Percentiles rank a stretch among this genome's conserved stretches.
Evolutionary conservation across 2,113 vertebrate species (phyloP).

Genomic region (Oncorhynchus nerka): DNA sequence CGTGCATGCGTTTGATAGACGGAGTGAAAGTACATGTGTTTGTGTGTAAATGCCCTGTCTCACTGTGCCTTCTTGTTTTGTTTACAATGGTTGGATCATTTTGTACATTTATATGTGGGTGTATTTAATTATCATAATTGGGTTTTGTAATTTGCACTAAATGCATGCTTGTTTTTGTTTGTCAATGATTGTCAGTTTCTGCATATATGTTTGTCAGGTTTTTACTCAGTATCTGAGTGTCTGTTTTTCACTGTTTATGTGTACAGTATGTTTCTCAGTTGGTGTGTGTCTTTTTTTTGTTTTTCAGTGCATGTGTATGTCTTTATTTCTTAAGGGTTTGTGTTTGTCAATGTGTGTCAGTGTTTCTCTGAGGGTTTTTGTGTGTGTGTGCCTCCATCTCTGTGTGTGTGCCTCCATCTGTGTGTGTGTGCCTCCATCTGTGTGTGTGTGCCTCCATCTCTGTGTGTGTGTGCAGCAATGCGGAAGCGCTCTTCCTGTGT

Average conservation of each 20-base stretch:
- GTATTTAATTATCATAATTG: too few relatives aligned
- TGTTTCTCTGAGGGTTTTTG: too few relatives aligned
- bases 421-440: constrained; percentile 17
- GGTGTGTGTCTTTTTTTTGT: too few relatives aligned
- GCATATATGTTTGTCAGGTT: neutral
- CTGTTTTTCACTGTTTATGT: neutral
- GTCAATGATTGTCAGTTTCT: neutral
- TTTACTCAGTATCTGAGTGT: neutral
- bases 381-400: too few relatives aligned
- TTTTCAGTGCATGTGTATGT: too few relatives aligned
- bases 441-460: constrained; percentile 10
- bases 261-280: too few relatives aligned
- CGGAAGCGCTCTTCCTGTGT: constrained; percentile 12
- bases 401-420: neutral
- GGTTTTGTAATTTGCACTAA: neutral
- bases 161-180: neutral
- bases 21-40: neutral
- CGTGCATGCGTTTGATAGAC: neutral
- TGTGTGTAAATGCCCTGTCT: neutral
- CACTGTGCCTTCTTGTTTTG: too few relatives aligned
- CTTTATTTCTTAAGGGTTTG: too few relatives aligned
- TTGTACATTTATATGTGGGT: too few relatives aligned
- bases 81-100: too few relatives aligned
- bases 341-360: too few relatives aligned
- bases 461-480: constrained; percentile 15